These are phyloP conservation scores for Laupala kohalensis DNA, from an alignment of 1,140 invertebrate species.

Conservation along the genomic window DNA sequence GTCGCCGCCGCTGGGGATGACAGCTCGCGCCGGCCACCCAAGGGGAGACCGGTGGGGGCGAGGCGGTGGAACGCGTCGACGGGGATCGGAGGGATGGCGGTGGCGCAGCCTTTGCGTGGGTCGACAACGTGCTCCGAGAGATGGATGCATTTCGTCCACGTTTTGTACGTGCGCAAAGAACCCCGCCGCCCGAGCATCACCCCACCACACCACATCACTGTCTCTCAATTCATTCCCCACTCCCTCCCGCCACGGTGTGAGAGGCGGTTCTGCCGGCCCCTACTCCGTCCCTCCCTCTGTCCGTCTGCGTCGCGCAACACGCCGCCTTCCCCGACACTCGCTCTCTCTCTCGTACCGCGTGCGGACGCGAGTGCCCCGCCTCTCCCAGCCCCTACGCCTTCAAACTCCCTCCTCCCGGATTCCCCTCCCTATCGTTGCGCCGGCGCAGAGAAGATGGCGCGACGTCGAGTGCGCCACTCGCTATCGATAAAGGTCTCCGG, in stretches of 20 bases:
- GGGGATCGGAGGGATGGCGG: background rate
- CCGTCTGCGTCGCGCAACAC: background rate
- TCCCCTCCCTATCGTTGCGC: background rate
- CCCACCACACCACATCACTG: background rate
- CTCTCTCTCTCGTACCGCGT: too few species aligned
- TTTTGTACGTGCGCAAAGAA: background rate
- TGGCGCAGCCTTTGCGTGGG: too few species aligned
- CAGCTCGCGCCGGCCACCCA: background rate
- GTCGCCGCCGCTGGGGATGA: background rate
- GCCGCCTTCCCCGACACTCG: too few species aligned
- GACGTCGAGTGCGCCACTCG: background rate
- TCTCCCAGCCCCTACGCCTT: too few species aligned
- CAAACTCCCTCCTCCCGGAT: background rate
- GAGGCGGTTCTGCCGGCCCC: background rate
- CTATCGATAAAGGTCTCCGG: background rate
- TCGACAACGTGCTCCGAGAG: background rate
- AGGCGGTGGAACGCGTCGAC: background rate
- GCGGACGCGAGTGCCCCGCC: background rate
- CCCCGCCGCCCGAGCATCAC: too few species aligned
- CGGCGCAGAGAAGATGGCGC: background rate
- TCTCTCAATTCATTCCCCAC: background rate
- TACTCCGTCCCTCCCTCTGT: background rate
- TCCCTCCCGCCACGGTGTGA: background rate
- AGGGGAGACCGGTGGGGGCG: too few species aligned
- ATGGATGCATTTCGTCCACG: background rate